Percentiles rank a stretch among this genome's conserved stretches.
Conservation (phyloP, 2,797 vertebrate genomes). For the Muraenolepis orangiensis region DNA sequence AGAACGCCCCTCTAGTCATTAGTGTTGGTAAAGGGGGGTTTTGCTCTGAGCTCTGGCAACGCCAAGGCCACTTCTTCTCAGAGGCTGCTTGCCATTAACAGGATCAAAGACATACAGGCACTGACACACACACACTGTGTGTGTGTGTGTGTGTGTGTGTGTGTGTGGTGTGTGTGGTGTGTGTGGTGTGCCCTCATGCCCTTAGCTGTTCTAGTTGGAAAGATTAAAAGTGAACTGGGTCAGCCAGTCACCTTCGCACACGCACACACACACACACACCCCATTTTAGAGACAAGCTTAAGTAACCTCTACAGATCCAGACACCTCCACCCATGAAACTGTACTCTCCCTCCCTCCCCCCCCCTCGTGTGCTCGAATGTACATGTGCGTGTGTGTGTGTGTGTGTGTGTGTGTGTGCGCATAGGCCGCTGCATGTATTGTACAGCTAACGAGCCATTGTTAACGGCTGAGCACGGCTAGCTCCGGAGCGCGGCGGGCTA, state of each 20-base stretch:
- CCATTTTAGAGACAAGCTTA: neutral
- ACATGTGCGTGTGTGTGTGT: neutral
- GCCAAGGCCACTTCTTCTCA: constrained; percentile 37
- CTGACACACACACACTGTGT: constrained; percentile 10
- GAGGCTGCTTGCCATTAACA: constrained; percentile 57
- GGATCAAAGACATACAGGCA: constrained; percentile 56
- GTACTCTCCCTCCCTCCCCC: constrained; percentile 2
- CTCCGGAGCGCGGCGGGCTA: no score
- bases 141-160: constrained; percentile 5
- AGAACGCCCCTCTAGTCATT: constrained; percentile 65
- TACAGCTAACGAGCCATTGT: no score
- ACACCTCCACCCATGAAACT: neutral
- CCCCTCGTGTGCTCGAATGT: constrained; percentile 30
- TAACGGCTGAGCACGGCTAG: no score
- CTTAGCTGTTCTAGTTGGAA: constrained; percentile 26
- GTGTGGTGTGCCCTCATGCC: constrained; percentile 20
- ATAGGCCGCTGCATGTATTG: no score
- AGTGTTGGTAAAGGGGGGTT: constrained; percentile 45
- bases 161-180: constrained; percentile 13
- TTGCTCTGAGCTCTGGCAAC: constrained; percentile 51
- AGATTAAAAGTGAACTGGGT: constrained; percentile 28
- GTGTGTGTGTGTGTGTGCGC: constrained; percentile 4
- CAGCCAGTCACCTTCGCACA: constrained; percentile 1
- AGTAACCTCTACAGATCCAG: neutral
- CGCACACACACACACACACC: neutral